Base-by-base conservation (phyloP, 2,113 vertebrate genomes). In the Butorides virescens region DNA sequence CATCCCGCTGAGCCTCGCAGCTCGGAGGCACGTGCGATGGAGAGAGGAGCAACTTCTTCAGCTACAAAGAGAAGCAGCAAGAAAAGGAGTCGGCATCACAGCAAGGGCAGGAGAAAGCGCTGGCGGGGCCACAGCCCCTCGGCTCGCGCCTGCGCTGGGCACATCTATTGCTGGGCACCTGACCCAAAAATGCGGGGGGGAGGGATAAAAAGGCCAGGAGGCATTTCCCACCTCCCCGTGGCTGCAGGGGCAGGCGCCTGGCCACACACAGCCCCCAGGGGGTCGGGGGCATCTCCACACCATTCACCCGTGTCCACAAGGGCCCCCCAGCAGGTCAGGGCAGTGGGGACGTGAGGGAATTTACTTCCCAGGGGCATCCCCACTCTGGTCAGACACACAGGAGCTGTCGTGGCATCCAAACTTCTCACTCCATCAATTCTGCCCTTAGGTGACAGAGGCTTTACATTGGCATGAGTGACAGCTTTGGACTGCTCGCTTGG, bases 31-130 rank as follows among this genome's bases (percentile, higher is more conserved):
- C 93, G n/a, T 98, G 98, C 29, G 99, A 98, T 7, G 99, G 99
- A 86, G 99, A 98, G 77, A 99, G 98, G 90, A 99, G 98, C 92
- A 99, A 98, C 96, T 99, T 99, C 98, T 98, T 99, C 78, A 99
- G 98, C 99, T 99, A 95, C 20, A 92, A 74, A 85, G 94, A 96
- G 66, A 97, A 97, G 92, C 3, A 79, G 84, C 94, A 67, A 96
- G 95, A 96, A 78, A 95, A 97, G 66, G 72, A 42, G 91, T 96
- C 81, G 95, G 97, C 95, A 95, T 74, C 86, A 3, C 89, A 76
- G 94, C 2, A 4, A 90, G 61, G 75, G 66, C 79, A 61, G 58
- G 29, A 75, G 62, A 68, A 93, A 90, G 50, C 0, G 0, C 42
- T 13, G 0, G 7, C 0, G 2, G 56, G 73, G 77, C 73, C 8